A percentile compares a stretch with the other conserved stretches of the same genome.
Conservation (phyloP, 2,888 invertebrate genomes). For the Petrolisthes cinctipes region DNA sequence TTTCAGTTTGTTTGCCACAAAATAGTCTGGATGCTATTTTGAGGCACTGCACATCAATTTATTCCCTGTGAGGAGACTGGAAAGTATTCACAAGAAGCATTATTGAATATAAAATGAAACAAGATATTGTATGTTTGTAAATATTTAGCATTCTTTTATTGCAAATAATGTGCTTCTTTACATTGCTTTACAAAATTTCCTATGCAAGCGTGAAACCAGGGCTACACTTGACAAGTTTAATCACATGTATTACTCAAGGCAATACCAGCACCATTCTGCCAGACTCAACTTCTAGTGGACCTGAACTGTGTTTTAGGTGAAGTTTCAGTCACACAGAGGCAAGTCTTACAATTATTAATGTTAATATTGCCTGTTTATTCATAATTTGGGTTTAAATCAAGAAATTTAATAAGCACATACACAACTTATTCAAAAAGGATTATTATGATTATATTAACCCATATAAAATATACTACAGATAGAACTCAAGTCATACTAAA, state of each 20-base stretch:
- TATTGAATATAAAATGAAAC: too few species aligned
- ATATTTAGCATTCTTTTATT: conserved; percentile 60
- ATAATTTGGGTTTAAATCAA: conserved; percentile 41
- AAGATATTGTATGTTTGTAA: conserved; percentile 42
- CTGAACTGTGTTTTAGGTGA: conserved; percentile 13
- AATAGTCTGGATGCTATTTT: too few species aligned
- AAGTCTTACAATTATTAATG: neutral
- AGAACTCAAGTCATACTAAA: conserved; percentile 53
- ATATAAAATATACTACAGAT: conserved; percentile 45
- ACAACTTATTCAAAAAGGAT: conserved; percentile 43
- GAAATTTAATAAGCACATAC: conserved; percentile 48
- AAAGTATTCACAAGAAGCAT: too few species aligned
- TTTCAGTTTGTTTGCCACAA: too few species aligned
- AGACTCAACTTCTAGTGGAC: neutral
- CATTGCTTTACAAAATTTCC: conserved; percentile 59
- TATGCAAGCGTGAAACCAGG: conserved; percentile 59
- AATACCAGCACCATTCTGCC: neutral
- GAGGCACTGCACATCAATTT: too few species aligned
- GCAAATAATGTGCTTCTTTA: conserved; percentile 62
- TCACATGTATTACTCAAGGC: conserved; percentile 39
- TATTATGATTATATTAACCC: conserved; percentile 54
- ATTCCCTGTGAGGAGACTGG: too few species aligned
- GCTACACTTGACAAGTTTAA: conserved; percentile 49
- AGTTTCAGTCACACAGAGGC: conserved; percentile 13
- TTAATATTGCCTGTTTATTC: conserved; percentile 12